Evolutionary conservation across 1,140 invertebrate genomes (phyloP).

Genomic region (Macrocentrus cingulum): DNA sequence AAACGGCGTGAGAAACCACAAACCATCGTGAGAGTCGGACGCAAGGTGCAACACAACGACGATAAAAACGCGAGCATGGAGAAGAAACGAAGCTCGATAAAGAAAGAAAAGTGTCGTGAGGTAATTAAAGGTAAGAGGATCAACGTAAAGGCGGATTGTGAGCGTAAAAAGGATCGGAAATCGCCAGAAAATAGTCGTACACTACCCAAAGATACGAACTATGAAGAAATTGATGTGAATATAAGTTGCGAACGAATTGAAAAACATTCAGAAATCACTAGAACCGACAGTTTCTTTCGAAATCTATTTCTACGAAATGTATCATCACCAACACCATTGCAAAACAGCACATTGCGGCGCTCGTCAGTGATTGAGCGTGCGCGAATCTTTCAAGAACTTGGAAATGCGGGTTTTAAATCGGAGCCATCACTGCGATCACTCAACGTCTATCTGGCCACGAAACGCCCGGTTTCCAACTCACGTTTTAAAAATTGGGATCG

Average conservation of each 20-base stretch:
- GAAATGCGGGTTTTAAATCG: constrained; percentile 50
- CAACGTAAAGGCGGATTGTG: constrained; percentile 25
- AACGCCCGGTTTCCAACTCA: constrained; percentile 71
- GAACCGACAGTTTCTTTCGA: constrained; percentile 70
- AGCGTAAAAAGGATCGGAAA: constrained; percentile 35
- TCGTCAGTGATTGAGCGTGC: constrained; percentile 66
- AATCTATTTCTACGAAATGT: constrained; percentile 66
- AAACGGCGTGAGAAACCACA: constrained; percentile 38
- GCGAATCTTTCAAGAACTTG: constrained; percentile 63
- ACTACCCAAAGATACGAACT: too few species aligned
- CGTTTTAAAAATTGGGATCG: constrained; percentile 70
- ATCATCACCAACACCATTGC: constrained; percentile 39
- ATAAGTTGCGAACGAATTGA: constrained; percentile 59
- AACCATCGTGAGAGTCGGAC: constrained; percentile 33
- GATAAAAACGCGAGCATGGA: constrained; percentile 31
- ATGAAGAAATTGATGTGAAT: too few species aligned
- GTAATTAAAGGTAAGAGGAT: constrained; percentile 28
- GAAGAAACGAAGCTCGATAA: constrained; percentile 33
- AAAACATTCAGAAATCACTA: constrained; percentile 60
- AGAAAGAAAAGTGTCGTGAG: constrained; percentile 34
- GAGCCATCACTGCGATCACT: constrained; percentile 63
- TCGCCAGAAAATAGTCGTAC: constrained; percentile 31
- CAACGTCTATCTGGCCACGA: constrained; percentile 67
- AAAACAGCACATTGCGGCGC: constrained; percentile 48
- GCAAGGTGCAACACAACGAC: constrained; percentile 34